phyloP scores from a whole-genome alignment of 2,113 vertebrate genomes.

The Oreochromis spilurus region DNA sequence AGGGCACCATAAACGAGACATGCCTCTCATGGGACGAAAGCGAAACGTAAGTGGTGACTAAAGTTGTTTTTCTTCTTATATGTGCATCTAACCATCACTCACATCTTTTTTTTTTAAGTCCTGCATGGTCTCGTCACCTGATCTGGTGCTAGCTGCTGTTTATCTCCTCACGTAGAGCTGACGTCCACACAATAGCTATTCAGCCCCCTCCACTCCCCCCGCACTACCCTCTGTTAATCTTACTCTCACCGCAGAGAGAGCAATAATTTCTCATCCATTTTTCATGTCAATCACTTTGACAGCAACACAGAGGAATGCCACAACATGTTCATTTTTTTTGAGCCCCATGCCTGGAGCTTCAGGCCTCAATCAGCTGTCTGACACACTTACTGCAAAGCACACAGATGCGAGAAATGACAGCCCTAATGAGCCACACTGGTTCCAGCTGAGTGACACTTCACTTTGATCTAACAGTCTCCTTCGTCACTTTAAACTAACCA shows the following conservation, averaged over 20 bases:
- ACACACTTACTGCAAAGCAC: constrained; percentile 10
- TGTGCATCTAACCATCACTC: not conserved
- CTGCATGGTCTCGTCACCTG: not conserved
- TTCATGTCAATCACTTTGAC: constrained; percentile 5
- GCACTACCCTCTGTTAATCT: not conserved
- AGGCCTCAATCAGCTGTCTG: not conserved
- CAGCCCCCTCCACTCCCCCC: not conserved
- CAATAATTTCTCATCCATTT: not conserved
- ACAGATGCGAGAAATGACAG: not conserved
- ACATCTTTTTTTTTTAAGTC: not conserved
- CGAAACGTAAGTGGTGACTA: constrained; percentile 81
- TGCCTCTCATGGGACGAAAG: constrained; percentile 95
- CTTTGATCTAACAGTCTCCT: not conserved
- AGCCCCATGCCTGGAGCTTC: not conserved
- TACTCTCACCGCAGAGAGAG: not conserved
- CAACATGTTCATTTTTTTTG: not conserved
- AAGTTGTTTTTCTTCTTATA: not conserved
- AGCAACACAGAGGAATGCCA: not conserved
- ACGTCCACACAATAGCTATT: not conserved
- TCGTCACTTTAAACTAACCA: not conserved
- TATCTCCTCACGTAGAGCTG: not conserved
- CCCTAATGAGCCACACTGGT: not conserved
- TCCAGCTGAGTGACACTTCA: not conserved
- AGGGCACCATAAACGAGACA: constrained; percentile 96
- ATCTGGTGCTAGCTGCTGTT: not conserved